Evolutionary conservation across 92 coral and sea anemone genomes (phyloP).

Genomic region (Parazoanthus atlanticus): DNA sequence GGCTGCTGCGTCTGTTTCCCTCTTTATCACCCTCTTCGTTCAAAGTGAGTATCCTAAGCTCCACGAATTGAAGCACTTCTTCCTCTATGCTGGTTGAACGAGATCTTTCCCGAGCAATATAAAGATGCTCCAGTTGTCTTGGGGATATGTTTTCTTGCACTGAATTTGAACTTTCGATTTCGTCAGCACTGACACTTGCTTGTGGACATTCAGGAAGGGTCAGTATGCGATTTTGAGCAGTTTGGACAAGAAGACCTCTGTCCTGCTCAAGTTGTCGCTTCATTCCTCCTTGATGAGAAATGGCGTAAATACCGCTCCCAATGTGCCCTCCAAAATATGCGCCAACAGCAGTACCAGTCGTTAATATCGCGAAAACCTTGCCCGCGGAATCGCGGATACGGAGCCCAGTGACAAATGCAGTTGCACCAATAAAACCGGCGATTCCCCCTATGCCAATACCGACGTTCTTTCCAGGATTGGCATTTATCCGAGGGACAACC

Average conservation of each 20-base stretch:
- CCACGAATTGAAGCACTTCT: background rate
- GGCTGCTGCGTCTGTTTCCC: no score
- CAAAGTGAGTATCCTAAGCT: no score
- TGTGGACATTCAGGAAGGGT: background rate
- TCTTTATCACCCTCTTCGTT: no score
- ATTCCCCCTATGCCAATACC: conserved; percentile 2
- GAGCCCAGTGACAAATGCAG: background rate
- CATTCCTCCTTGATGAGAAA: background rate
- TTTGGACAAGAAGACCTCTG: background rate
- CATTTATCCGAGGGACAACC: background rate
- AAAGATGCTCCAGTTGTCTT: background rate
- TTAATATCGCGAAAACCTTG: background rate
- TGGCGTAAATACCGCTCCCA: background rate
- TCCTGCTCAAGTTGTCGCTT: background rate
- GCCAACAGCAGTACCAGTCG: background rate
- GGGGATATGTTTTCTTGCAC: background rate
- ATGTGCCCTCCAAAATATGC: conserved; percentile 8
- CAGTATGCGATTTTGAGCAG: background rate
- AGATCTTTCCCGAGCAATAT: background rate
- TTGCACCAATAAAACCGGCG: background rate
- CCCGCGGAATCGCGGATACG: background rate
- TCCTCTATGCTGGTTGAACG: background rate
- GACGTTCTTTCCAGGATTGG: background rate
- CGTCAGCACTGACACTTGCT: background rate
- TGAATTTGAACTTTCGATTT: background rate